Base-by-base conservation (phyloP, 1,140 invertebrate genomes). In the Penaeus vannamei region DNA sequence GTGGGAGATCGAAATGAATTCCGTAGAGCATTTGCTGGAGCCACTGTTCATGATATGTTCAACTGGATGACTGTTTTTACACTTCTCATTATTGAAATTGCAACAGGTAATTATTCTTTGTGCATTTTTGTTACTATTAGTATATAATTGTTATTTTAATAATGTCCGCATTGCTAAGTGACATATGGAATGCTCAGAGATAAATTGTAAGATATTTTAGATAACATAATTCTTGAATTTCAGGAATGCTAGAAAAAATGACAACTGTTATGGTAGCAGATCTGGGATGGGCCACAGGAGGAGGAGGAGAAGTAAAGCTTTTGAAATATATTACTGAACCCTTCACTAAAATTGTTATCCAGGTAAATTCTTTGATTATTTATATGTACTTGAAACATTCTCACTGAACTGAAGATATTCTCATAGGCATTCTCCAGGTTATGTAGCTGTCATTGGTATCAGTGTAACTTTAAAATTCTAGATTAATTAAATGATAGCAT, bases 31-130 rank as follows among this genome's bases (percentile, higher is more conserved):
- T 94, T 94, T 91, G 92, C 93, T 20, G 93, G 92, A 17, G 93
- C 93, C 7, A 93, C 92, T 0, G 91, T 94, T 7, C 93, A 93
- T 77, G 93, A 94, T 86, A 93, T 93, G 87, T 94, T 94, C 90
- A 94, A 94, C 91, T 93, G 94, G 92, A 90, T 94, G 32, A 91
- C 93, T 84, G 93, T 94, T 29, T 92, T 94, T 80, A 91, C 92
- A n/a, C 87, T 94, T 14, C 91, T 94, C 29, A 92, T 92, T 22
- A 64, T 94, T 29, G 94, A 94, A 92, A 84, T 93, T 53, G n/a
- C 88, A 89, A 91, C 92, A 76, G 86, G 91, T 90, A 84, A 84
- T 79, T 7, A 23, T 4, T 23, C 3, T 36, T 22, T 83, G 5
- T 83, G 19, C 17, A 83, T 53, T 10, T 53, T 1, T 53, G 53